Evolutionary conservation across 2,888 invertebrate genomes (phyloP).

Genomic region (Ceramica pisi): DNA sequence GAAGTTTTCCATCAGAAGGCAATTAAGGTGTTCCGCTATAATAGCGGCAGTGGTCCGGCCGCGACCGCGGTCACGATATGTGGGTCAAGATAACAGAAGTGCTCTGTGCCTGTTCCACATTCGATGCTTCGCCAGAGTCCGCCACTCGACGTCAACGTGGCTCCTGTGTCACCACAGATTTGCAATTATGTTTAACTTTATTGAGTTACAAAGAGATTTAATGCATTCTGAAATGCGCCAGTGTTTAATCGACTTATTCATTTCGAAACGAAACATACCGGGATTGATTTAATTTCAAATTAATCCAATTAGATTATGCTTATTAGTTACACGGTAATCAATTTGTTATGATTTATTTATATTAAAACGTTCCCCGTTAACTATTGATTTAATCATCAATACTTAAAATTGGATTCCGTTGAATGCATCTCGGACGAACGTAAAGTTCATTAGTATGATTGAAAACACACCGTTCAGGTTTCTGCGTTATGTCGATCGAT

Average conservation of each 20-base stretch:
- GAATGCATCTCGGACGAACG: slow-evolving; percentile 38
- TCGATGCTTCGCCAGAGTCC: slow-evolving; percentile 64
- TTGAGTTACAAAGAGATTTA: background rate
- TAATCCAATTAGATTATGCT: slow-evolving; percentile 8
- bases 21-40: slow-evolving; percentile 81
- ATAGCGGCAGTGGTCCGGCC: slow-evolving; percentile 73
- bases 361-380: slow-evolving; percentile 8
- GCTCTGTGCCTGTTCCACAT: slow-evolving; percentile 77
- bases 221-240: background rate
- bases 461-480: slow-evolving; percentile 65
- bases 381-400: slow-evolving; percentile 12
- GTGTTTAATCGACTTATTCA: background rate
- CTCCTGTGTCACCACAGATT: slow-evolving; percentile 47
- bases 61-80: slow-evolving; percentile 82
- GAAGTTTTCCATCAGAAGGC: slow-evolving; percentile 59
- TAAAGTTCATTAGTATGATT: slow-evolving; percentile 61
- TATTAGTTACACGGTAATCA: slow-evolving; percentile 5
- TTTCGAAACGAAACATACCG: background rate
- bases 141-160: slow-evolving; percentile 41
- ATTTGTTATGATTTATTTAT: slow-evolving; percentile 22
- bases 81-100: slow-evolving; percentile 86
- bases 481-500: slow-evolving; percentile 71
- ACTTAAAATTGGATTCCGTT: slow-evolving; percentile 20
- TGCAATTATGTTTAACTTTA: slow-evolving; percentile 9
- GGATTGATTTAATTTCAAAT: slow-evolving; percentile 1